A percentile compares a stretch with the other conserved stretches of the same genome.
These are phyloP conservation scores for Andricus quercusramuli DNA, from an alignment of 2,888 invertebrate species.

Conservation along the genomic window DNA sequence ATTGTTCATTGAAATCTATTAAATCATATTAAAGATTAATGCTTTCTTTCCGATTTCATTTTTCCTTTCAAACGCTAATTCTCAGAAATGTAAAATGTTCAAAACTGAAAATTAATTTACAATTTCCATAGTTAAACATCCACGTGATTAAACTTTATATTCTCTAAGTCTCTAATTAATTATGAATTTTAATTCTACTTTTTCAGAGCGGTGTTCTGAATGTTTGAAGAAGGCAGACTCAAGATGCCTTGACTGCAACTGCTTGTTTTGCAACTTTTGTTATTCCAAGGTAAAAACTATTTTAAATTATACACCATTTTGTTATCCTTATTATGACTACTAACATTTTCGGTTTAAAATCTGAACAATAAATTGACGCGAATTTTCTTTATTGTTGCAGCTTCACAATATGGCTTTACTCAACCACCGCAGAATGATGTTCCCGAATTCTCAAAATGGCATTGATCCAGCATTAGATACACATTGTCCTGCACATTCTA, in stretches of 20 bases:
- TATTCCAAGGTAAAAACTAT: constrained; percentile 64
- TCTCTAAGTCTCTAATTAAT: not conserved
- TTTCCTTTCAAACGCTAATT: not conserved
- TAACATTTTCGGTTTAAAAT: not conserved
- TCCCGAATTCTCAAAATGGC: constrained; percentile 35
- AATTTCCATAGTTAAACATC: not conserved
- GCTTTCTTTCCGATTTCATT: not conserved
- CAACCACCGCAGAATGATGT: constrained; percentile 65
- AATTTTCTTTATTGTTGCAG: constrained; percentile 63
- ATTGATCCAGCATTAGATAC: constrained; percentile 46
- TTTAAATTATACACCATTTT: not conserved
- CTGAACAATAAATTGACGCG: not conserved
- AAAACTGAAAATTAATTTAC: too few species aligned
- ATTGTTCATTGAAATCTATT: not conserved
- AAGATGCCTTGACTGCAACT: constrained; percentile 67
- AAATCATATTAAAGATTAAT: not conserved
- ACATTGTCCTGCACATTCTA: constrained; percentile 69
- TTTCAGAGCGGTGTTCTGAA: constrained; percentile 67
- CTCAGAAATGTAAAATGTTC: too few species aligned
- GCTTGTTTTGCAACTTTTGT: constrained; percentile 67
- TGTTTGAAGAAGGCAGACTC: constrained; percentile 64
- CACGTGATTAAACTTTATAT: not conserved
- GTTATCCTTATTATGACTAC: not conserved
- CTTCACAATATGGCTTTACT: constrained; percentile 72
- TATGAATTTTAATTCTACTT: constrained; percentile 36